Evolutionary conservation across 2,113 vertebrate genomes (phyloP).

Genomic region (Epinephelus lanceolatus): DNA sequence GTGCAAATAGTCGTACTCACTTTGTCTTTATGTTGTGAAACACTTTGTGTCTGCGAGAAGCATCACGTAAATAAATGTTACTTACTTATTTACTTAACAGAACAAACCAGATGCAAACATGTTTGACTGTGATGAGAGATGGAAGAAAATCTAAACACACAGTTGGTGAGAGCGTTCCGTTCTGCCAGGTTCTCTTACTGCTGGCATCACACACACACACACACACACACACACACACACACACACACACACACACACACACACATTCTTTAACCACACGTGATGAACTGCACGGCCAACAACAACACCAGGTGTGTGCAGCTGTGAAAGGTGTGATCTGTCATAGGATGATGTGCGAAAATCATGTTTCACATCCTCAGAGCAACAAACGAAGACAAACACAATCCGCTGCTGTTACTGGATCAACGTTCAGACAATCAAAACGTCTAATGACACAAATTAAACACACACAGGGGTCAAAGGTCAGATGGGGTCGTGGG

Average conservation of each 20-base stretch:
- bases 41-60: too few species aligned
- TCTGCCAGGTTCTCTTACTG: conserved; percentile 38
- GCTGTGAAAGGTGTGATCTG: too few species aligned
- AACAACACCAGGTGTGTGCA: too few species aligned
- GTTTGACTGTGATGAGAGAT: not conserved
- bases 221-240: not conserved
- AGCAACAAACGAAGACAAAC: too few species aligned
- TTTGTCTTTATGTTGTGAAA: too few species aligned
- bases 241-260: conserved; percentile 12
- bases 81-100: not conserved
- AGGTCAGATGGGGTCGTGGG: conserved; percentile 26
- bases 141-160: conserved; percentile 30
- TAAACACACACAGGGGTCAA: conserved; percentile 3
- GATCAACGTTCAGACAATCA: not conserved
- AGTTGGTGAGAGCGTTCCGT: conserved; percentile 31
- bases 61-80: too few species aligned
- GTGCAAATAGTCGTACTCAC: too few species aligned
- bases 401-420: too few species aligned
- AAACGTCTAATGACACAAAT: not conserved
- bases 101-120: not conserved
- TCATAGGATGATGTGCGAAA: too few species aligned
- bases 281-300: too few species aligned
- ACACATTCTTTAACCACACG: not conserved
- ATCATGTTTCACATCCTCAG: too few species aligned
- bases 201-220: conserved; percentile 36